These are phyloP conservation scores for Mormyrus iriodes DNA, from an alignment of 2,113 vertebrate species.

Conservation along the genomic window DNA sequence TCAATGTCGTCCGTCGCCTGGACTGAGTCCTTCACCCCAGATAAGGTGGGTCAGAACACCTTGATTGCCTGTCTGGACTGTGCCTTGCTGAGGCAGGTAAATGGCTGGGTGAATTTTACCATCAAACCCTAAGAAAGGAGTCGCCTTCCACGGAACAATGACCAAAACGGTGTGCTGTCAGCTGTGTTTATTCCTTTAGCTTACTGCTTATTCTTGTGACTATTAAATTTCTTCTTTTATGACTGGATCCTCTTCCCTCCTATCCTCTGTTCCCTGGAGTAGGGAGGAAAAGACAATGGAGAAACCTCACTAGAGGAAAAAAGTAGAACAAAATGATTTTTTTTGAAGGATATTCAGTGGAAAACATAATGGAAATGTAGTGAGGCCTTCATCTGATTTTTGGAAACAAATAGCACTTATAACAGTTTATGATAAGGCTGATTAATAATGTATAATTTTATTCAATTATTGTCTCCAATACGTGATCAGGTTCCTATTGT, in stretches of 20 bases:
- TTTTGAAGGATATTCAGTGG: neutral
- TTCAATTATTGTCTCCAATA: neutral
- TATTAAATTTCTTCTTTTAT: neutral
- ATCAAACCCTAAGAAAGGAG: neutral
- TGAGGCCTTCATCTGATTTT: neutral
- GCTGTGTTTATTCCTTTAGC: neutral
- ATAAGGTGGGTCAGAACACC: neutral
- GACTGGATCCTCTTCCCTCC: neutral
- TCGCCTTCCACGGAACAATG: neutral
- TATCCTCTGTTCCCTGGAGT: neutral
- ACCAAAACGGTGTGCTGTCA: neutral
- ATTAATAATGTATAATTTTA: neutral
- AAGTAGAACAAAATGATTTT: neutral
- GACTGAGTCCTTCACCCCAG: slow-evolving; percentile 5
- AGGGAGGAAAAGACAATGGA: neutral
- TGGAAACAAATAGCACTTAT: neutral
- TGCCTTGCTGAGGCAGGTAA: neutral
- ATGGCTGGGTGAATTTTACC: neutral
- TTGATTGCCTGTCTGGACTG: neutral
- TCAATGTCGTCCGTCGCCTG: neutral
- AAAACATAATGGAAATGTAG: neutral
- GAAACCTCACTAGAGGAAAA: neutral
- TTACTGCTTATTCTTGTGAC: neutral
- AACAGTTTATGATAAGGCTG: neutral
- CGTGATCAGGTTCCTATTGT: neutral